Evolutionary conservation across 2,113 vertebrate species (phyloP), one percentile per base, ranked within the genome.

Genomic region (Dendropsophus ebraccatus): DNA sequence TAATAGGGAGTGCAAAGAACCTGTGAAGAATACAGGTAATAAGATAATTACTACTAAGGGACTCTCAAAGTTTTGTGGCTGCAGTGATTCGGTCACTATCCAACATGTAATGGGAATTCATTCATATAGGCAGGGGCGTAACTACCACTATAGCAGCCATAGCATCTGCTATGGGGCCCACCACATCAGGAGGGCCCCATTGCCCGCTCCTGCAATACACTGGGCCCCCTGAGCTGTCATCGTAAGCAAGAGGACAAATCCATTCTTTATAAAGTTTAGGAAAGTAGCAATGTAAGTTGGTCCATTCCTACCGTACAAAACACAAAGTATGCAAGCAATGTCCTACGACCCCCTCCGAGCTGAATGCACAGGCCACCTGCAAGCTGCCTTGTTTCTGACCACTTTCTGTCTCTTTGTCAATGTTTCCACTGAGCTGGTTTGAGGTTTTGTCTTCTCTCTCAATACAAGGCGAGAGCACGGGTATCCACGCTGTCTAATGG

Each of bases 401-500:
- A 74, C 41, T 49, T 19, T 87, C 5, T 74, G 67, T 45, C 25
- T 74, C 28, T 62, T 5, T 62, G 85, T 87, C 85, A 74, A 11
- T 89, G 88, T 90, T 93, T 91, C 91, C 91, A 91, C 58, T 45
- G 84, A 86, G 91, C 88, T 90, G 85, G 67, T 81, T 81, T 81
- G 78, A 81, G 85, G 77, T 87, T 87, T 84, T 77, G n/a, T 84
- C n/a, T 72, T 81, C 67, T 81, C n/a, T 86, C n/a, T 74, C 52
- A 73, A 81, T 81, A 35, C 67, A 81, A 60, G 67, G 82, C 17
- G 0, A 82, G 89, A 32, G 37, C 81, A 78, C 12, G 81, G 76
- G 13, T 62, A 85, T 65, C 81, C 89, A 87, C 88, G 85, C 50
- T 84, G 54, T 32, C 30, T 74, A 83, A 88, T 69, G n/a, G n/a